These are phyloP conservation scores for Lates calcarifer DNA, from an alignment of 2,113 vertebrate genomes.

Conservation along the genomic window DNA sequence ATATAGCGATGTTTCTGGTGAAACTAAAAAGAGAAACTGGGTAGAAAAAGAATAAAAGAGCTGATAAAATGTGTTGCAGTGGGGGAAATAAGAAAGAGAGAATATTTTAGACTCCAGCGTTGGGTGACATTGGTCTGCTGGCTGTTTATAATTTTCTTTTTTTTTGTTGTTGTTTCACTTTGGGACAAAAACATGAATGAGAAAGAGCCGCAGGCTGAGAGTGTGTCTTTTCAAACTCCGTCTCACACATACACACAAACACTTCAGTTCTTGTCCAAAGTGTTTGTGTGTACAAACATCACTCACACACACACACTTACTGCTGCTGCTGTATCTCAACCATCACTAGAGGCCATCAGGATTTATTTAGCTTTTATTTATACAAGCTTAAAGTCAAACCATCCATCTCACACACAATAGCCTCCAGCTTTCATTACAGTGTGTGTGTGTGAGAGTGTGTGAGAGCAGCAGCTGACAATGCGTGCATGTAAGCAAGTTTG, in stretches of 20 bases:
- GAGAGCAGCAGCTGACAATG: constrained; percentile 52
- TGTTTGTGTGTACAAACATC: constrained; percentile 36
- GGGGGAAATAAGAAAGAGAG: neutral
- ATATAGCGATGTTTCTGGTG: too few relatives aligned
- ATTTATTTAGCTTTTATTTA: constrained; percentile 83
- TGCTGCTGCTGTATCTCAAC: constrained; percentile 38
- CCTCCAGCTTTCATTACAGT: constrained; percentile 75
- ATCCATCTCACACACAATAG: constrained; percentile 76
- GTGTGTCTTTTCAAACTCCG: constrained; percentile 40
- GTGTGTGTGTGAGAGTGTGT: constrained; percentile 43
- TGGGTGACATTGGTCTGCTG: constrained; percentile 56
- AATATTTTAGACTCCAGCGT: constrained; percentile 9
- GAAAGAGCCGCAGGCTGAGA: constrained; percentile 43
- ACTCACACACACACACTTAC: constrained; percentile 58
- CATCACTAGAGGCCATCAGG: constrained; percentile 74
- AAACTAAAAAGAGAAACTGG: neutral
- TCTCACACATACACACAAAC: constrained; percentile 25
- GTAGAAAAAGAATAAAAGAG: neutral
- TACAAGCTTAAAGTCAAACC: constrained; percentile 81
- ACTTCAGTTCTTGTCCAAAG: constrained; percentile 45
- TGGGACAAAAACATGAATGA: constrained; percentile 74
- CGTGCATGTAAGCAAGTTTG: constrained; percentile 69
- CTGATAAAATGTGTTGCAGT: neutral
- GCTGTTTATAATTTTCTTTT: constrained; percentile 49
- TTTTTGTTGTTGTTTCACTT: constrained; percentile 67